Conservation (phyloP, 2,113 vertebrate species). For the Sterna hirundo region DNA sequence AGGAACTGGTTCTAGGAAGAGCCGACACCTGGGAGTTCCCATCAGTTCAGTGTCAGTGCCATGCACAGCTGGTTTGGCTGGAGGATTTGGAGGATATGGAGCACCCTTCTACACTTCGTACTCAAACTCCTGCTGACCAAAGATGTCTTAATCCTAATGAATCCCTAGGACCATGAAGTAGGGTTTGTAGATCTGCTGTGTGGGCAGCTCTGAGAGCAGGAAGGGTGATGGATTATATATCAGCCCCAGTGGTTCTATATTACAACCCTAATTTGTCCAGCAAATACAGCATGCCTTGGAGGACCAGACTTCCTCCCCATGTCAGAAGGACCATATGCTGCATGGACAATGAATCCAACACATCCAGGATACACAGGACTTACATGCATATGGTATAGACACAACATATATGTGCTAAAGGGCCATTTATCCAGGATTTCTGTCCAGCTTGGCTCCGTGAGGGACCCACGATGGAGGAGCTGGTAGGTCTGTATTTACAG, state of each 20-base stretch:
- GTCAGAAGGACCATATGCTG: neutral
- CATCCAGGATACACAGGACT: neutral
- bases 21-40: neutral
- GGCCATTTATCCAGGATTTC: neutral
- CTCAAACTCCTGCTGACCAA: neutral
- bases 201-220: neutral
- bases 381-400: neutral
- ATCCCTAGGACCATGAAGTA: neutral
- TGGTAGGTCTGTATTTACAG: neutral
- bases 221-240: neutral
- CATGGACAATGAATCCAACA: neutral
- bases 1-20: neutral
- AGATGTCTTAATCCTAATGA: neutral
- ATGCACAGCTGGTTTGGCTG: neutral
- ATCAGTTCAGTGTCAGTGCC: neutral
- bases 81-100: neutral
- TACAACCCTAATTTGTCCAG: neutral
- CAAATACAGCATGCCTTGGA: neutral
- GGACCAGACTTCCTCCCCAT: neutral
- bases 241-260: rapidly evolving
- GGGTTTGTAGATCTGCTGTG: neutral
- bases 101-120: rapidly evolving
- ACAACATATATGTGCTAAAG: neutral
- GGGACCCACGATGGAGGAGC: neutral
- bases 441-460: neutral